Percentiles rank a stretch among this genome's conserved stretches.
Evolutionary conservation across 1,140 invertebrate genomes (phyloP).

Genomic region (Procambarus virginalis): DNA sequence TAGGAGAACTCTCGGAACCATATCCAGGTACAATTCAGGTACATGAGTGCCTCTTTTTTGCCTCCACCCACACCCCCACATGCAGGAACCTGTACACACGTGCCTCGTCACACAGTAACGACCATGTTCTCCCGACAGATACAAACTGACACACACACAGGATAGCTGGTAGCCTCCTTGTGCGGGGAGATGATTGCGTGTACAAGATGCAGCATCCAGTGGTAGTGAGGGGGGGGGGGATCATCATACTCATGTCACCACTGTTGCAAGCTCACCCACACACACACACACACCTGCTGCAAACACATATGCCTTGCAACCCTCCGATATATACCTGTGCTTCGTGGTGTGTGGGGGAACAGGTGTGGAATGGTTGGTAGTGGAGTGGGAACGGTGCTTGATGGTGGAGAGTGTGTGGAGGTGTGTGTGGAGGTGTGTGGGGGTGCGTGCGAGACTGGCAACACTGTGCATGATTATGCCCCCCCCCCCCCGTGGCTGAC

Average conservation of each 20-base stretch:
- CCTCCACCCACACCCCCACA: no score
- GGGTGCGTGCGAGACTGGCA: neutral
- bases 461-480: neutral
- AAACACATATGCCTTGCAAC: neutral
- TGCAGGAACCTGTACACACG: no score
- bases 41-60: no score
- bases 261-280: neutral
- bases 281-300: constrained; percentile 5
- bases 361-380: neutral
- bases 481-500: neutral
- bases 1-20: no score
- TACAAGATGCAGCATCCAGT: neutral
- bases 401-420: neutral
- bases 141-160: no score
- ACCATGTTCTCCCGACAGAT: no score
- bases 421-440: neutral
- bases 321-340: no score
- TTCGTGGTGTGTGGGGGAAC: neutral
- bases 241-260: neutral
- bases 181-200: neutral
- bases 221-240: neutral
- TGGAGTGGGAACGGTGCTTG: neutral
- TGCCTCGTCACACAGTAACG: no score
- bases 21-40: no score
- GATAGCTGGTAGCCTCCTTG: no score